These are phyloP conservation scores for Abrostola triplasia DNA, from an alignment of 2,888 invertebrate species.

Conservation along the genomic window DNA sequence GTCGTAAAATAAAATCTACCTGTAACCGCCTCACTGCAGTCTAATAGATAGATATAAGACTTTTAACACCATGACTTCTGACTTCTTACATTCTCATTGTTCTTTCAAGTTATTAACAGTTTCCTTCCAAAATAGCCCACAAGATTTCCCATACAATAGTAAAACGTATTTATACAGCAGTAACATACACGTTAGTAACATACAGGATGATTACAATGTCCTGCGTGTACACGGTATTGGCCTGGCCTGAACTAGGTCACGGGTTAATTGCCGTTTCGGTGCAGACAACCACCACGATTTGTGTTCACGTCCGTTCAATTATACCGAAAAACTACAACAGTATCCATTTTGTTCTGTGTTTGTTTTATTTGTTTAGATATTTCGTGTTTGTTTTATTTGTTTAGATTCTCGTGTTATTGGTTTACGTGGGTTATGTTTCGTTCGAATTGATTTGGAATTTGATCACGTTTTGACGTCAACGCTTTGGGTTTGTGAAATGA, in stretches of 20 bases:
- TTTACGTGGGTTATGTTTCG: neutral
- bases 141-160: neutral
- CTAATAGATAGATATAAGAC: no score
- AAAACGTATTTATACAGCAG: neutral
- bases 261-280: conserved; percentile 66
- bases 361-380: conserved; percentile 4
- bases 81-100: no score
- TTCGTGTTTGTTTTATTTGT: neutral
- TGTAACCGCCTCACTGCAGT: no score
- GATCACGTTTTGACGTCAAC: conserved; percentile 8
- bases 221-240: conserved; percentile 20
- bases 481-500: neutral
- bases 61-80: no score
- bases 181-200: neutral
- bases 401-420: no score
- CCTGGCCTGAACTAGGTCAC: conserved; percentile 63
- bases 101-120: no score
- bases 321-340: conserved; percentile 25
- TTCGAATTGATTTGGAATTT: conserved; percentile 8
- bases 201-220: conserved; percentile 1
- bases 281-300: conserved; percentile 60
- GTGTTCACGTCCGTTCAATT: conserved; percentile 52
- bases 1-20: no score
- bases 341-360: neutral
- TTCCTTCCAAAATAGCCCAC: neutral